A percentile compares a stretch with the other conserved stretches of the same genome.
Conservation (phyloP, 2,888 invertebrate species). For the Periphyllus acericola region DNA sequence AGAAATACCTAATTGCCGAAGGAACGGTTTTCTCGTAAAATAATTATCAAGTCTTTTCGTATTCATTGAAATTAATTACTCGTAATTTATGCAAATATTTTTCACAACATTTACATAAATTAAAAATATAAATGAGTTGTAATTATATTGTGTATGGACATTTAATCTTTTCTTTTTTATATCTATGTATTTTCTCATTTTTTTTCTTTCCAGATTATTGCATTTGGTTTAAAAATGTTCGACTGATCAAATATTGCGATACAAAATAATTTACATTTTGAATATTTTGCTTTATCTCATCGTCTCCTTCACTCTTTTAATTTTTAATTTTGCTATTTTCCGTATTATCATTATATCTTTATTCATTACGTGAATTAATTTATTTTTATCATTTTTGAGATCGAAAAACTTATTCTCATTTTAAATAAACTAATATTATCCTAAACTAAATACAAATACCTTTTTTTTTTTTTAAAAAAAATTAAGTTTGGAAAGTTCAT, state of each 20-base stretch:
- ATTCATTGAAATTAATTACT: neutral
- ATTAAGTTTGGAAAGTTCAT: too few relatives aligned
- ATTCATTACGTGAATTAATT: neutral
- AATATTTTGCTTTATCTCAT: neutral
- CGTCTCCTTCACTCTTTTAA: neutral
- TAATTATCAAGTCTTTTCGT: neutral
- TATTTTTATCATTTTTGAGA: neutral
- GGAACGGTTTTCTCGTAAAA: too few relatives aligned
- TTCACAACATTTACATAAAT: neutral
- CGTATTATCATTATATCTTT: neutral
- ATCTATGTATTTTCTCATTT: neutral
- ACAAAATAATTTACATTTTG: conserved; percentile 21
- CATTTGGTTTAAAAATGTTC: conserved; percentile 3
- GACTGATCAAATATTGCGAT: conserved; percentile 1
- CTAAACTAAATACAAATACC: too few relatives aligned
- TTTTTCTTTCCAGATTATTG: neutral
- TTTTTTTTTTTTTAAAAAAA: too few relatives aligned
- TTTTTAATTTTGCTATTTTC: neutral
- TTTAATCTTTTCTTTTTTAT: neutral
- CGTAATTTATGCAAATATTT: conserved; percentile 18
- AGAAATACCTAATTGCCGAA: too few relatives aligned
- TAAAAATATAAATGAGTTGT: neutral
- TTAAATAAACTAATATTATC: too few relatives aligned
- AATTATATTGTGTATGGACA: neutral
- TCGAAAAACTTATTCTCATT: neutral